Evolutionary conservation across 1,140 invertebrate species (phyloP), one percentile per base, ranked within the genome.

Genomic region (Plutomurus gul): DNA sequence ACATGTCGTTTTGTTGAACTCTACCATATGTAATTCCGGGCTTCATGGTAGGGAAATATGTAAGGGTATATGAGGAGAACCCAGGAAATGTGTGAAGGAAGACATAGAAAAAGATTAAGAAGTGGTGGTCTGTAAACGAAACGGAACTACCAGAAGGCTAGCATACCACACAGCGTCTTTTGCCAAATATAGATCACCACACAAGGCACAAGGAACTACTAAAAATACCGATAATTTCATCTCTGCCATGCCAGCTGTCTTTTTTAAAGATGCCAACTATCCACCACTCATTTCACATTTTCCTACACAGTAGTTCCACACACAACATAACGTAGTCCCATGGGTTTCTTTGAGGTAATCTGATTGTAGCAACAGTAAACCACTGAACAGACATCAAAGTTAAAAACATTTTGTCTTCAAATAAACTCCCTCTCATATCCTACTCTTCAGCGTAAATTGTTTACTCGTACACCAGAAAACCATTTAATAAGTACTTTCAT

Each of bases 161-260:
- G 47, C 47, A 65, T 65, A 27, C 56, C 56, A 65, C 56, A 65
- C 56, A 33, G 56, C 30, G 56, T 30, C 27, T n/a, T 33, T n/a
- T 33, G 11, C 56, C 56, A 65, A 65, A 65, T 65, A 36, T 65
- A 65, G 56, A 60, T 22, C n/a, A n/a, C 51, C 51, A 27, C 27
- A 60, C 51, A 30, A 56, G 51, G 25, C 51, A 56, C 51, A 60
- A 60, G 27, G 11, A 65, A 65, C 27, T 30, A 36, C 56, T 36
- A 33, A 65, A n/a, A 65, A 33, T 60, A n/a, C 27, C n/a, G n/a
- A n/a, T 30, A 60, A 18, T 65, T 65, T 33, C 27, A 7, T 65
- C 30, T 13, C 16, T 27, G n/a, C 56, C 16, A 30, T 36, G 56
- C 30, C 56, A 65, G 56, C 56, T 65, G 51, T 60, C 51, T 27